Conservation (phyloP, 2,888 invertebrate genomes). For the Cheilosia pagana region DNA sequence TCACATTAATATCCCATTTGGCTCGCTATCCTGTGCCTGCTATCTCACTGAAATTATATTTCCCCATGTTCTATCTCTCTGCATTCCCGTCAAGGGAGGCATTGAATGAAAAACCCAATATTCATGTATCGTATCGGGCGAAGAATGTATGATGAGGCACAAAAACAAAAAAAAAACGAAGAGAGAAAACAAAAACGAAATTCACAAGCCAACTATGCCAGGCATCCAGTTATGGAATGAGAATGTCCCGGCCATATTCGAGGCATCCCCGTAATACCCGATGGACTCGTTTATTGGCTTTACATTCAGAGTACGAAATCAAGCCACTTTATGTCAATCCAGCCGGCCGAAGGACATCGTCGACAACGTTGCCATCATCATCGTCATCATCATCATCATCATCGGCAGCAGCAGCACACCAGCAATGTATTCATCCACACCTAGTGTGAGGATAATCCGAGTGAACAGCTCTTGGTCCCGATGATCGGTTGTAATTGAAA, state of each 20-base stretch:
- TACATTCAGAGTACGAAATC: conserved; percentile 37
- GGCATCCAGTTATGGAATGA: conserved; percentile 5
- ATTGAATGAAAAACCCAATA: conserved; percentile 30
- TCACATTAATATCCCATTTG: conserved; percentile 44
- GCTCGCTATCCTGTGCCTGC: not conserved
- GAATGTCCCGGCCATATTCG: conserved; percentile 30
- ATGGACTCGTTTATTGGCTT: conserved; percentile 54
- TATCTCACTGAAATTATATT: conserved; percentile 41
- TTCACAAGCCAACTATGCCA: conserved; percentile 16
- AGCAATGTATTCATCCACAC: not conserved
- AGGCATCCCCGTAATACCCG: conserved; percentile 37
- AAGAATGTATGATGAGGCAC: conserved; percentile 18
- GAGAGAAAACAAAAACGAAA: not conserved
- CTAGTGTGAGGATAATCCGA: conserved; percentile 55
- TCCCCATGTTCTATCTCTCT: not conserved
- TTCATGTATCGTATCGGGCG: conserved; percentile 35
- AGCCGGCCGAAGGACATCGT: conserved; percentile 50
- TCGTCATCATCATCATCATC: not conserved
- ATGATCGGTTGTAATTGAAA: conserved; percentile 65
- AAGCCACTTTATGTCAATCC: conserved; percentile 66
- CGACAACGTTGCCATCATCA: conserved; percentile 25
- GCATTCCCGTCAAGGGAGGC: conserved; percentile 5
- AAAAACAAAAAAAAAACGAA: not conserved
- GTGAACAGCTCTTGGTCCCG: conserved; percentile 42
- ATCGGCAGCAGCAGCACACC: not conserved